A percentile compares a stretch with the other conserved stretches of the same genome.
These are phyloP conservation scores for Drosophila tanythrix DNA, from an alignment of 2,888 invertebrate species.

Conservation along the genomic window DNA sequence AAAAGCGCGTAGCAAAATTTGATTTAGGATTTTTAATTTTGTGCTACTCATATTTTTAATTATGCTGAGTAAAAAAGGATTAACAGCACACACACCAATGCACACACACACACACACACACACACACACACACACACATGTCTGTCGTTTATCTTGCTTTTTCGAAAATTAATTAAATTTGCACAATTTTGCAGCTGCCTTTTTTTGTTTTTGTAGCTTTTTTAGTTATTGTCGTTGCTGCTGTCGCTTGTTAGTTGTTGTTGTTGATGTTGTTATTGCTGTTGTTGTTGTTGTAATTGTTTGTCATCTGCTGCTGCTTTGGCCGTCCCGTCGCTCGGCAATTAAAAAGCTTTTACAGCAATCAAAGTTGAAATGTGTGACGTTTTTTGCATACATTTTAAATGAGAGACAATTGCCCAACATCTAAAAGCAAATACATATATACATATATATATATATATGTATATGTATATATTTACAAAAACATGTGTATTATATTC, in stretches of 20 bases:
- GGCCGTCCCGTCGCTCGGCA: slow-evolving; percentile 48
- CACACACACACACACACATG: slow-evolving; percentile 10
- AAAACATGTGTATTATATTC: not conserved
- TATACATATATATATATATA: not conserved
- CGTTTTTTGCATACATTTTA: slow-evolving; percentile 20
- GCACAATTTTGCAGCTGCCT: slow-evolving; percentile 75
- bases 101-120: slow-evolving; percentile 20
- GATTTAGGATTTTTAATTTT: slow-evolving; percentile 81
- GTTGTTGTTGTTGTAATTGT: not conserved
- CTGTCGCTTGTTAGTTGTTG: slow-evolving; percentile 8
- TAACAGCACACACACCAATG: slow-evolving; percentile 49
- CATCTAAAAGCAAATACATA: not conserved
- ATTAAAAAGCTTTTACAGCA: slow-evolving; percentile 80
- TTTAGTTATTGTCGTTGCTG: slow-evolving; percentile 6
- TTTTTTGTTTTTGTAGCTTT: slow-evolving; percentile 30
- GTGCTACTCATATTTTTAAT: slow-evolving; percentile 81
- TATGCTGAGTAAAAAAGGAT: slow-evolving; percentile 77
- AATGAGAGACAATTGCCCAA: not conserved
- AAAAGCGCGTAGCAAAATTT: slow-evolving; percentile 66
- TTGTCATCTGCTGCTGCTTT: slow-evolving; percentile 10
- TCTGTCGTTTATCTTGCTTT: slow-evolving; percentile 64
- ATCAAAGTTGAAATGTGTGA: slow-evolving; percentile 71
- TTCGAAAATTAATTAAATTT: slow-evolving; percentile 79
- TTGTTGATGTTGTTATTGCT: slow-evolving; percentile 4
- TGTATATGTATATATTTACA: not conserved